Base-by-base conservation (phyloP, 2,888 invertebrate genomes). In the Neoscelio sp. region DNA sequence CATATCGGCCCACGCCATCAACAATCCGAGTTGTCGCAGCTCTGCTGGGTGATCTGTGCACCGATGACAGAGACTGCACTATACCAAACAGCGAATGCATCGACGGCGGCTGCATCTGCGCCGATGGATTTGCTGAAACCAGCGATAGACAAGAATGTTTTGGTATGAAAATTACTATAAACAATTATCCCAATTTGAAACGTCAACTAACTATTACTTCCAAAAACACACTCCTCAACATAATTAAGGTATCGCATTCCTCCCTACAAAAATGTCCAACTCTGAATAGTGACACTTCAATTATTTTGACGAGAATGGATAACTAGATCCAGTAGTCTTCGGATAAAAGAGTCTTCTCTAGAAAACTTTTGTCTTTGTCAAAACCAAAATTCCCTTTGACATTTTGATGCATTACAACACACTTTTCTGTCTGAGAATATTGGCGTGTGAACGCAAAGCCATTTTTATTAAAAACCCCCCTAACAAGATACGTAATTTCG, bases 41-140 rank as follows among this genome's bases (percentile, higher is more conserved):
- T 5, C 91, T 96, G 73, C 92, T 97, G 13, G 96, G 96, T 5
- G 96, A 96, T 88, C 91, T 95, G 28, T 97, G 97, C 90, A 92
- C 93, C 10, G 93, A 94, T 76, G 92, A 93, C 86, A 91, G 92
- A 20, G 94, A 95, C 87, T 95, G 95, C 89, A 89, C 92, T 15
- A 94, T 95, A 52, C 92, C 94, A 3, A 94, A 95, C 85, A 95
- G 96, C 74, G 92, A 93, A 77, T 97, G 97, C 89, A 92, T 94
- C 0, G 92, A 93, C 58, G 95, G 95, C 0, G 94, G 95, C 7
- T 97, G 97, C 86, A 92, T 93, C 56, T 97, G 97, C 87, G 92
- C 93, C 46, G 92, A 93, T 3, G 95, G 95, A 23, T 93, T 92
- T 88, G 91, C 92, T 8, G 93, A 94, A 84, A 93, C 93, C 23